These are phyloP conservation scores for Anthonomus grandis DNA, from an alignment of 1,140 invertebrate species.

Conservation along the genomic window DNA sequence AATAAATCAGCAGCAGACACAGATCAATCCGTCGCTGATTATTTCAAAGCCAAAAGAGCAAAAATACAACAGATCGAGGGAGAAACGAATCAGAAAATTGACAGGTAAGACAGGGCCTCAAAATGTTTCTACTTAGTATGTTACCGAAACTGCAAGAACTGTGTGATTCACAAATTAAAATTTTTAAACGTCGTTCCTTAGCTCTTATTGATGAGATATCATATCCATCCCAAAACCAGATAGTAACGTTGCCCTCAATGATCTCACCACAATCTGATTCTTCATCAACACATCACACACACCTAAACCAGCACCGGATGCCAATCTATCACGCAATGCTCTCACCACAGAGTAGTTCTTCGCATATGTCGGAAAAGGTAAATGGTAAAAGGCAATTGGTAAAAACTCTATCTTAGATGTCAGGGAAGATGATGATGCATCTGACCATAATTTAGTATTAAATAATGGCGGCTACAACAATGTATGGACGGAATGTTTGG, in stretches of 20 bases:
- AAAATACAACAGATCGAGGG: constrained; percentile 22
- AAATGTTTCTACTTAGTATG: constrained; percentile 37
- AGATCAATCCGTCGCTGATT: constrained; percentile 32
- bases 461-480: no score
- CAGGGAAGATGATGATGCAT: no score
- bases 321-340: not conserved
- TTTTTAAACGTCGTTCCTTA: constrained; percentile 31
- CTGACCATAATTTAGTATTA: no score
- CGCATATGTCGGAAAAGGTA: not conserved
- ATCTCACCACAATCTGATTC: constrained; percentile 4
- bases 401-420: not conserved
- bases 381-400: not conserved
- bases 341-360: not conserved
- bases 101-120: constrained; percentile 30
- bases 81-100: constrained; percentile 29
- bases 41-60: constrained; percentile 35
- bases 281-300: not conserved
- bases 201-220: constrained; percentile 35
- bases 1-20: no score
- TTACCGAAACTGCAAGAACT: constrained; percentile 37
- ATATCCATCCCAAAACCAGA: constrained; percentile 15
- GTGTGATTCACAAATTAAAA: constrained; percentile 34
- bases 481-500: no score
- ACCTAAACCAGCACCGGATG: not conserved
- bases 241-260: not conserved